These are phyloP conservation scores for Notolepis coatsorum DNA, from an alignment of 2,797 vertebrate genomes.

Conservation along the genomic window DNA sequence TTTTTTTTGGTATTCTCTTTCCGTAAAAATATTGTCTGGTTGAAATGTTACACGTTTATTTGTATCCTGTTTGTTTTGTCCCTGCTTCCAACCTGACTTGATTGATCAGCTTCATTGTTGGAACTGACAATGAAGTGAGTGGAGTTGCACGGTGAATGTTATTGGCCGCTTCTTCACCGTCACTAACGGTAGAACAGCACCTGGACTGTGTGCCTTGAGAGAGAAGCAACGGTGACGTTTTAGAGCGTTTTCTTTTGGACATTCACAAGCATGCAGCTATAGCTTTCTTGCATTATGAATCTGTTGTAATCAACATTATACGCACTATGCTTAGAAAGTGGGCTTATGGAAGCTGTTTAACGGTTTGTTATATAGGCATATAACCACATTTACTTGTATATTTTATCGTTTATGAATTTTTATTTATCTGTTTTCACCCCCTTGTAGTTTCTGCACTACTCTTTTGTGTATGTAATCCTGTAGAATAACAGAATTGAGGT, in stretches of 20 bases:
- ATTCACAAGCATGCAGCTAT: constrained; percentile 31
- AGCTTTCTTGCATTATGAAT: constrained; percentile 14
- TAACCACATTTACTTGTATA: constrained; percentile 25
- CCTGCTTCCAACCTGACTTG: background rate
- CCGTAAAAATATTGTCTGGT: constrained; percentile 10
- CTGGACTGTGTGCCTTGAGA: constrained; percentile 28
- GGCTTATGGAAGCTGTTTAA: constrained; percentile 7
- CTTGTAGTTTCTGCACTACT: constrained; percentile 9
- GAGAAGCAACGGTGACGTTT: background rate
- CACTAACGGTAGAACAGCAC: constrained; percentile 11
- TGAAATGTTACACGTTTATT: background rate
- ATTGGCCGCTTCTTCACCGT: background rate
- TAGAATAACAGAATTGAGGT: constrained; percentile 28
- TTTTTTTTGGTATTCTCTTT: background rate
- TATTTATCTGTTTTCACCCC: too few species aligned
- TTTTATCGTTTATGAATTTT: constrained; percentile 17
- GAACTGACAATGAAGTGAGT: background rate
- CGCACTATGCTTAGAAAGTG: background rate
- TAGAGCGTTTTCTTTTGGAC: constrained; percentile 5
- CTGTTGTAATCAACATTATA: background rate
- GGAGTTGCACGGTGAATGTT: background rate
- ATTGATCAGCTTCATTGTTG: too few species aligned
- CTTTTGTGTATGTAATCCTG: constrained; percentile 20
- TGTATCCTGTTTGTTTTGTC: background rate
- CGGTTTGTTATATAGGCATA: background rate